Evolutionary conservation across 2,797 vertebrate genomes (phyloP).

Genomic region (Coregonus sp.): DNA sequence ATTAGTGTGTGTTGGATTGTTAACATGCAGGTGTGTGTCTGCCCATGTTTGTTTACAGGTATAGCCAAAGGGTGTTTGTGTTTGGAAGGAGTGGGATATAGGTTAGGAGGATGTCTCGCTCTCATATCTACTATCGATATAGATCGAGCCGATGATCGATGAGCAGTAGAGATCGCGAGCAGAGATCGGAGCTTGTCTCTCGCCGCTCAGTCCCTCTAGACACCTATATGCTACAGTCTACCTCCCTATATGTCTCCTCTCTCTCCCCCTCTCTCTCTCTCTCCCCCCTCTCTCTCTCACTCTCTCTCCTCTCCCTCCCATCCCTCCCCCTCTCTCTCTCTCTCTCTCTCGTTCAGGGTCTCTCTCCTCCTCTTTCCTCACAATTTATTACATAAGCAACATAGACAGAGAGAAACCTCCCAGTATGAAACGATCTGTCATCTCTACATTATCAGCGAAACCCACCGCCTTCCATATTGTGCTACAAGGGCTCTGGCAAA

Average conservation of each 20-base stretch:
- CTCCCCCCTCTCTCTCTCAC: too few relatives aligned
- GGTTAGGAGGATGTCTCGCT: too few relatives aligned
- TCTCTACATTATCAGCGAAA: constrained; percentile 93
- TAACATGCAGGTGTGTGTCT: not conserved
- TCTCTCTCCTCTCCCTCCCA: constrained; percentile 14
- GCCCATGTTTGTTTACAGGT: not conserved
- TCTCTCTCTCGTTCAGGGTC: constrained; percentile 12
- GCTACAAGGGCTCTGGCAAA: constrained; percentile 94
- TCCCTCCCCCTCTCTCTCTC: not conserved
- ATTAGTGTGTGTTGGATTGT: not conserved
- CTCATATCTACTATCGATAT: too few relatives aligned
- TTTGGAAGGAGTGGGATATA: not conserved
- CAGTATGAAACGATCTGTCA: constrained; percentile 92
- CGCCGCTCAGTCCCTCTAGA: too few relatives aligned
- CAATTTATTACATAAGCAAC: constrained; percentile 88
- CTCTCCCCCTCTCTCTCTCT: constrained; percentile 23
- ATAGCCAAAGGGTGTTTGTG: not conserved
- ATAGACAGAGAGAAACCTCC: constrained; percentile 86
- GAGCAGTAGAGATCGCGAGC: too few relatives aligned
- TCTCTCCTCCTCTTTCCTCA: constrained; percentile 63
- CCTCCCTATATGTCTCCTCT: not conserved
- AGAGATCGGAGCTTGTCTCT: too few relatives aligned
- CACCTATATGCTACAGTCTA: too few relatives aligned
- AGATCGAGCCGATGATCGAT: too few relatives aligned
- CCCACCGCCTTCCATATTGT: constrained; percentile 92